Conservation (phyloP, 2,113 vertebrate species). For the Callithrix jacchus region DNA sequence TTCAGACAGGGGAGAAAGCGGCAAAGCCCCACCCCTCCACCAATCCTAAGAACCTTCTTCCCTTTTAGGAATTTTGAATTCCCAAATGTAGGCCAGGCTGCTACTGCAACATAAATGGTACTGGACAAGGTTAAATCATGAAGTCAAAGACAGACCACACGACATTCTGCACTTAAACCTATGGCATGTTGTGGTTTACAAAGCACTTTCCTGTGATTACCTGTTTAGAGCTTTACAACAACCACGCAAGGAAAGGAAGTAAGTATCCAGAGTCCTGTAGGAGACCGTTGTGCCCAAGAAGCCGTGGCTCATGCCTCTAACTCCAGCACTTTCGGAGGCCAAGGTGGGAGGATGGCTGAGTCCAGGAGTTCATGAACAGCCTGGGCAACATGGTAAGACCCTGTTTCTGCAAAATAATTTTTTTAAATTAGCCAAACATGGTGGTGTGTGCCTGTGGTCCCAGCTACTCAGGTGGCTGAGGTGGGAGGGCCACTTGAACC, state of each 20-base stretch:
- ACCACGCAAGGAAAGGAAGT: not conserved
- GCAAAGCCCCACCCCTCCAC: too few species aligned
- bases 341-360: too few species aligned
- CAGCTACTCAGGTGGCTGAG: too few species aligned
- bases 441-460: too few species aligned
- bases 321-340: too few species aligned
- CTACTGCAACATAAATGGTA: not conserved
- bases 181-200: not conserved
- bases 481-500: too few species aligned
- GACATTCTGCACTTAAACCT: not conserved
- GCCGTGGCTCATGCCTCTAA: too few species aligned
- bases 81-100: not conserved
- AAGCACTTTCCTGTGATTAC: not conserved
- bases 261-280: not conserved
- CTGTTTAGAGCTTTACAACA: not conserved
- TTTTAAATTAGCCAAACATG: too few species aligned
- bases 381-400: too few species aligned
- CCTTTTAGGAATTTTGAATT: not conserved
- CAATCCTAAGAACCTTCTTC: not conserved
- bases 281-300: not conserved
- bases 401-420: too few species aligned
- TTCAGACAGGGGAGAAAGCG: too few species aligned
- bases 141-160: not conserved
- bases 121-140: not conserved
- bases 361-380: too few species aligned